Base-by-base conservation (phyloP, 2,797 vertebrate species). In the Pangasius krempfi region DNA sequence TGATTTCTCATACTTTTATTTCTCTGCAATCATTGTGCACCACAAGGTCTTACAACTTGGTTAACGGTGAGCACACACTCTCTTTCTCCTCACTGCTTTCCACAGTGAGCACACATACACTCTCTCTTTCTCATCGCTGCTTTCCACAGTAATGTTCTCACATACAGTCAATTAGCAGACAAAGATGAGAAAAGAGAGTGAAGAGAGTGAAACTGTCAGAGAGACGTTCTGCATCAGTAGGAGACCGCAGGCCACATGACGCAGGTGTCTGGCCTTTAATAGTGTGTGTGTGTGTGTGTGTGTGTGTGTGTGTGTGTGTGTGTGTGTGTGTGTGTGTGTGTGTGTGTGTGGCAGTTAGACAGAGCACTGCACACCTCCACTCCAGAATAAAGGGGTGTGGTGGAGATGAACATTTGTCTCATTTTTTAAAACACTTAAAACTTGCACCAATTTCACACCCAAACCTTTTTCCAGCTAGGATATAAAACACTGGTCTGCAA, bases 311-410 rank as follows among this genome's bases (percentile, higher is more conserved):
- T 78, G 27, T 30, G 76, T 14, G 47, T 22, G 50, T 70, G 81
- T 83, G 87, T 66, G 85, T 1, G 84, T 75, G 75, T 56, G 87
- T 70, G 89, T 80, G 76, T 52, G 47, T 78, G 27, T 30, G 76
- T 16, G 50, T 22, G 50, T 70, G 82, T 83, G 87, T 68, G 85
- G 44, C 62, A 90, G 84, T 90, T 86, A 84, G 79, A 91, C 83
- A 81, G 33, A 64, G 30, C 66, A 27, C 84, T 85, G 88, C 68
- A 87, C 85, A 89, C 89, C 85, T 88, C 87, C 44, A 76, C 68
- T 60, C 84, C 47, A 14, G 68, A 44, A 90, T 79, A 89, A 89
- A 91, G 85, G 87, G 89, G 81, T 86, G 83, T 84, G 73, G 83
- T 83, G 68, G 40, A 62, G 37, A 85, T 87, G 12, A 80, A 66